phyloP scores from a whole-genome alignment of 2,888 invertebrate species.

The Leucoptera coffeella region DNA sequence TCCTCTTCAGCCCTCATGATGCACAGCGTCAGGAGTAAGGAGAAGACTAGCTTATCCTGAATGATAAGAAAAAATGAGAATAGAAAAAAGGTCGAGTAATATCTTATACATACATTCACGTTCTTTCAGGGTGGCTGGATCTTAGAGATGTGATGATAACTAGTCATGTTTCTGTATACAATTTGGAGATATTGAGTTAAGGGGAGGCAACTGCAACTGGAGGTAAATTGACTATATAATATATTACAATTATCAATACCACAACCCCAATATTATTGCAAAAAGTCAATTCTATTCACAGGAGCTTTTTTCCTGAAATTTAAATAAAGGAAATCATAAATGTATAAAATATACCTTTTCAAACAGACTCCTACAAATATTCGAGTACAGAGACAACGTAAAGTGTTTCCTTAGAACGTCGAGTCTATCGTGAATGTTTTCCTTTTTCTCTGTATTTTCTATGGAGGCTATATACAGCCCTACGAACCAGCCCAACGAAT shows the following conservation, averaged over 20 bases:
- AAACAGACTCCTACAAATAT: conserved; percentile 89
- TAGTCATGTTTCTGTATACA: too few relatives aligned
- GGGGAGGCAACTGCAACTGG: too few relatives aligned
- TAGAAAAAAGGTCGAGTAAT: too few relatives aligned
- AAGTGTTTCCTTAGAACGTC: conserved; percentile 72
- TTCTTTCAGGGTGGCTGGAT: too few relatives aligned
- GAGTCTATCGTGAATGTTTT: conserved; percentile 69
- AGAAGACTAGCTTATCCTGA: conserved; percentile 86
- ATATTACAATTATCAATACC: too few relatives aligned
- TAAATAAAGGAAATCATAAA: neutral
- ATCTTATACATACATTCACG: too few relatives aligned
- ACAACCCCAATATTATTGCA: too few relatives aligned
- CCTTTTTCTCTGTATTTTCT: conserved; percentile 79
- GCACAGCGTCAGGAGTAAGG: conserved; percentile 68
- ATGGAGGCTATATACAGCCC: conserved; percentile 81
- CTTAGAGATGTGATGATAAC: too few relatives aligned
- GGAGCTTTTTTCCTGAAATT: too few relatives aligned
- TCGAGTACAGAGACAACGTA: conserved; percentile 83
- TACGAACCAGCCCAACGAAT: conserved; percentile 91
- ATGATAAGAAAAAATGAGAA: conserved; percentile 3
- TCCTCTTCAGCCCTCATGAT: conserved; percentile 56
- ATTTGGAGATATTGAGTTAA: too few relatives aligned
- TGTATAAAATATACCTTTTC: conserved; percentile 66
- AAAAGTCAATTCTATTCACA: too few relatives aligned
- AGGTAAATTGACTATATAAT: too few relatives aligned